phyloP scores from a whole-genome alignment of 35 echinoderm and acorn worm species.

The Ophioderma brevispina region DNA sequence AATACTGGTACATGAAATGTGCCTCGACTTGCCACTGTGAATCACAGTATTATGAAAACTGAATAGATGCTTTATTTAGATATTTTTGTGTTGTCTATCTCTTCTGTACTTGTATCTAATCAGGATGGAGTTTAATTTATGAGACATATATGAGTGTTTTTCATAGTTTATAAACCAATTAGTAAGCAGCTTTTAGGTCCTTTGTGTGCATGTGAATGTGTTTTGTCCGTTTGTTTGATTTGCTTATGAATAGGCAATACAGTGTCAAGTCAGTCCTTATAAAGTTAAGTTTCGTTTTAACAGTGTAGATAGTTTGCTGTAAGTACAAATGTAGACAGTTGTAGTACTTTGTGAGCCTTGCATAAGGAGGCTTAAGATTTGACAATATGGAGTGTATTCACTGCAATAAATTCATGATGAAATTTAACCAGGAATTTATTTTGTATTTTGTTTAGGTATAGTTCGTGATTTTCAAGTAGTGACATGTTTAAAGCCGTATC shows the following conservation, averaged over 20 bases:
- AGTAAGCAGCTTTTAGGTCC: not conserved
- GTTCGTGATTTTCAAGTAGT: no score
- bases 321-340: not conserved
- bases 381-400: conserved; percentile 6
- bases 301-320: not conserved
- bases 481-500: no score
- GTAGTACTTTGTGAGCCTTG: not conserved
- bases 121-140: not conserved
- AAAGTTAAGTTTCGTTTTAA: no score
- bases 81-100: not conserved
- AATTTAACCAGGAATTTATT: not conserved
- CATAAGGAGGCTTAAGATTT: no score
- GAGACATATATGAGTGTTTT: not conserved
- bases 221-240: not conserved
- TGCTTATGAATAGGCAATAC: not conserved
- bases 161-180: not conserved
- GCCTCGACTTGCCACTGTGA: not conserved
- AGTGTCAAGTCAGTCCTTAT: not conserved
- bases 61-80: not conserved
- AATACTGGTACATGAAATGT: not conserved
- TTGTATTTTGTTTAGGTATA: no score
- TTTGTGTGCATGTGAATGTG: not conserved
- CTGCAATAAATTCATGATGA: conserved; percentile 14
- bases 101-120: not conserved
- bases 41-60: not conserved